Evolutionary conservation across 1,140 invertebrate species (phyloP).

Genomic region (Drosophila fuyamai): DNA sequence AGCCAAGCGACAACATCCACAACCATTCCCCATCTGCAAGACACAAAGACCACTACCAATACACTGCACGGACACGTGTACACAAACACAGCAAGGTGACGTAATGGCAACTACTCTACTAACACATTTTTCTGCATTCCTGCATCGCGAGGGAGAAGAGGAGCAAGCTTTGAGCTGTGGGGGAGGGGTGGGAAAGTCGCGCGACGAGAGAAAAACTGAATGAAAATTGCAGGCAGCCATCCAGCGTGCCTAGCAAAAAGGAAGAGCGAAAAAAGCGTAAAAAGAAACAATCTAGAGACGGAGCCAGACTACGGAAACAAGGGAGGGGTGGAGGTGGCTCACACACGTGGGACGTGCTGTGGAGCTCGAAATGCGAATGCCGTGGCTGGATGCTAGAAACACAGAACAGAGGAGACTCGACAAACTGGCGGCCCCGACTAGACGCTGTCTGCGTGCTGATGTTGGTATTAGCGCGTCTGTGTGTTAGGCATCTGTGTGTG

Average conservation of each 20-base stretch:
- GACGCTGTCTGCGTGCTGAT: conserved; percentile 15
- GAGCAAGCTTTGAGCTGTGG: background rate
- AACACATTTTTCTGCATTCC: conserved; percentile 85
- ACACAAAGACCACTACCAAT: conserved; percentile 38
- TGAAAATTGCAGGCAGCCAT: conserved; percentile 73
- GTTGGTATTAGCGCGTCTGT: conserved; percentile 4
- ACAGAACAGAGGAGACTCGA: conserved; percentile 29
- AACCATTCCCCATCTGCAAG: conserved; percentile 18
- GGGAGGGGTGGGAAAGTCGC: conserved; percentile 19
- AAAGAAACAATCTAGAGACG: conserved; percentile 51
- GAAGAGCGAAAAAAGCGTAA: conserved; percentile 34
- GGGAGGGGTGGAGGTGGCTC: background rate
- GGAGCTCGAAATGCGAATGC: conserved; percentile 19
- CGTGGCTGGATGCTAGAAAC: conserved; percentile 43
- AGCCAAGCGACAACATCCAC: conserved; percentile 27
- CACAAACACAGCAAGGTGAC: conserved; percentile 68
- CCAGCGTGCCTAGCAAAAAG: conserved; percentile 66
- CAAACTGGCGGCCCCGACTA: conserved; percentile 56
- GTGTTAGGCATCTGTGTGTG: conserved; percentile 39
- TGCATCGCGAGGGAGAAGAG: conserved; percentile 42
- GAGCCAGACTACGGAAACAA: conserved; percentile 35
- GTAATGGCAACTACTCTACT: conserved; percentile 85
- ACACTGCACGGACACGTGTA: conserved; percentile 22
- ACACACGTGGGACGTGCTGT: conserved; percentile 57
- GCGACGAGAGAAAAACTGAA: conserved; percentile 75